A percentile compares a stretch with the other conserved stretches of the same genome.
Evolutionary conservation across 1,140 invertebrate species (phyloP).

Genomic region (Pygmarrhopalites habei): DNA sequence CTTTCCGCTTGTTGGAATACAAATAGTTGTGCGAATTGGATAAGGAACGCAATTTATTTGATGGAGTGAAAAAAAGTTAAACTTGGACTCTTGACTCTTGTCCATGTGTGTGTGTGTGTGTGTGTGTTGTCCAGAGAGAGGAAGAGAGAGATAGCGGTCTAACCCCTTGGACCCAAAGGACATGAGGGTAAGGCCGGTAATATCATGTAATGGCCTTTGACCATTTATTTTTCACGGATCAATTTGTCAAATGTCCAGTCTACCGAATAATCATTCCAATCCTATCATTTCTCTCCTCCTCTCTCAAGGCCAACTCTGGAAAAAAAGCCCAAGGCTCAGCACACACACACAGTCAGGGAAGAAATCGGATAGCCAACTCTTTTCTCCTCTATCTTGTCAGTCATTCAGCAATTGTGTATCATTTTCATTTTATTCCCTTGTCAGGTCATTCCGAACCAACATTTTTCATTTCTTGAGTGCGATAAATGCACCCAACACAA

Average conservation of each 20-base stretch:
- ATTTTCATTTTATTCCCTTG: not conserved
- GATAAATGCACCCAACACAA: not conserved
- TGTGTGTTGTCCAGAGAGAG: not conserved
- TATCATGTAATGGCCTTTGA: slow-evolving; percentile 23
- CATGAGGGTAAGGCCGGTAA: slow-evolving; percentile 6
- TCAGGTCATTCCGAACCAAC: not conserved
- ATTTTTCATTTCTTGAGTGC: not conserved
- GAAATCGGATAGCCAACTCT: too few relatives aligned
- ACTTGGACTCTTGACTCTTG: not conserved
- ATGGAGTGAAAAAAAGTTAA: slow-evolving; percentile 24
- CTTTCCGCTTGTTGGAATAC: slow-evolving; percentile 5
- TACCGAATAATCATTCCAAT: slow-evolving; percentile 32
- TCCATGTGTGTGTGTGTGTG: too few relatives aligned
- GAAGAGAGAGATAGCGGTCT: not conserved
- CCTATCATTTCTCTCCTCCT: slow-evolving; percentile 19
- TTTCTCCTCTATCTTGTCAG: not conserved
- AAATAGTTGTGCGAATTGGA: slow-evolving; percentile 34
- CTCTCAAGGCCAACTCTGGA: not conserved
- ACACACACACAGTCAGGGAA: too few relatives aligned
- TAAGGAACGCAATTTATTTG: slow-evolving; percentile 27
- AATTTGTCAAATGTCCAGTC: slow-evolving; percentile 38
- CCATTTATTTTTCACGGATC: slow-evolving; percentile 32
- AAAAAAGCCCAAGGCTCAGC: too few relatives aligned
- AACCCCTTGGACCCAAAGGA: slow-evolving; percentile 27
- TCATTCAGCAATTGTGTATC: slow-evolving; percentile 1